These are phyloP conservation scores for Papilio demoleus DNA, from an alignment of 2,888 invertebrate species.

Conservation along the genomic window DNA sequence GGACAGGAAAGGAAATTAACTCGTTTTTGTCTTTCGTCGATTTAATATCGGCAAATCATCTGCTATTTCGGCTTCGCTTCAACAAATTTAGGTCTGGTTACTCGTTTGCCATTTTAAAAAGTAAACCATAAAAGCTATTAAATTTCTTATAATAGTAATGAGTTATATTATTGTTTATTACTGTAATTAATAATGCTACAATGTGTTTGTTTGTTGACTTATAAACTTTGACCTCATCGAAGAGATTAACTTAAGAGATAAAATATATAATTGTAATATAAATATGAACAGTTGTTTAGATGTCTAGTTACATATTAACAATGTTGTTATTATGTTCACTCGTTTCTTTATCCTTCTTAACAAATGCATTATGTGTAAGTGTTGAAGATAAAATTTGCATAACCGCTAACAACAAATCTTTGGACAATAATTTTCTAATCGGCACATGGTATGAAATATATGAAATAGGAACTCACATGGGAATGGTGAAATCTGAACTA, in stretches of 20 bases:
- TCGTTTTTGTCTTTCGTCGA: too few relatives aligned
- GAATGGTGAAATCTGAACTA: background rate
- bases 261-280: background rate
- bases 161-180: too few relatives aligned
- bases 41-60: too few relatives aligned
- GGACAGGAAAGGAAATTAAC: too few relatives aligned
- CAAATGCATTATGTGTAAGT: background rate
- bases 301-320: background rate
- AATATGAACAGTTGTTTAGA: background rate
- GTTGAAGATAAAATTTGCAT: constrained; percentile 19
- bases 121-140: too few relatives aligned
- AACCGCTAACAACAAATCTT: background rate
- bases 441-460: constrained; percentile 37
- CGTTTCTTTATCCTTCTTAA: background rate
- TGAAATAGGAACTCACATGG: background rate
- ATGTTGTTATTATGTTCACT: background rate
- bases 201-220: background rate
- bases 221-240: background rate
- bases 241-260: background rate
- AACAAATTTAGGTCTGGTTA: too few relatives aligned
- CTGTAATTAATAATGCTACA: too few relatives aligned
- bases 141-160: too few relatives aligned
- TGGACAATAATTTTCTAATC: constrained; percentile 29
- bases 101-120: too few relatives aligned
- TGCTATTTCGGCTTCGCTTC: too few relatives aligned